Base-by-base conservation (phyloP, 1,140 invertebrate species). In the Lysiphlebus fabarum region DNA sequence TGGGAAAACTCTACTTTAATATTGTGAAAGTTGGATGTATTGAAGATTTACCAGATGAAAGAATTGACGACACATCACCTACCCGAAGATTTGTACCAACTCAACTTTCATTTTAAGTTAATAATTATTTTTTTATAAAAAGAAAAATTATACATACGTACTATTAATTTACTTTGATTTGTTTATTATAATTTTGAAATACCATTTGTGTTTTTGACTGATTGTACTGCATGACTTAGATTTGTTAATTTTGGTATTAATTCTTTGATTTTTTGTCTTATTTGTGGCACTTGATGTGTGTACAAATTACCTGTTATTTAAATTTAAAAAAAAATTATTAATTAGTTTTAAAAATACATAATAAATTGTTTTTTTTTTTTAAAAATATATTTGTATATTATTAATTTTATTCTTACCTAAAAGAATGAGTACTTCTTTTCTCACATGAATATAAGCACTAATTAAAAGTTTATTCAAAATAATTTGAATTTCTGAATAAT, bases 1-100 rank as follows among this genome's bases (percentile, higher is more conserved):
- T 95, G 84, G 92, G 92, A 40, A 88, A 89, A 61, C 86, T 95
- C 53, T 95, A 93, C 67, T 95, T 95, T 75, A 94, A 95, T 71
- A 70, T 95, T 59, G 82, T 93, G 41, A 84, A 86, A 76, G 85
- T 90, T 12, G 86, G 88, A 7, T 95, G 92, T 63, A 77, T 94
- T 51, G 85, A 87, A 47, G 86, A 89, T 57, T 74, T 67, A 4
- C 67, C 78, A 7, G 65, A 36, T 36, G 9, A 33, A 62, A 8
- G 10, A 51, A 45, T 55, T 58, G 26, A 17, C 58, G 4, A 34
- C 36, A n/a, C 47, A 45, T 33, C 36, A 42, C 12, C 48, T 40
- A 26, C 45, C 48, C 65, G 58, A 50, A 66, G 51, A 51, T 74
- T 75, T 57, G 53, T 68, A 54, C 43, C 67, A 56, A 65, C 63